Evolutionary conservation across 2,797 vertebrate genomes (phyloP).

Genomic region (Coregonus sp.): DNA sequence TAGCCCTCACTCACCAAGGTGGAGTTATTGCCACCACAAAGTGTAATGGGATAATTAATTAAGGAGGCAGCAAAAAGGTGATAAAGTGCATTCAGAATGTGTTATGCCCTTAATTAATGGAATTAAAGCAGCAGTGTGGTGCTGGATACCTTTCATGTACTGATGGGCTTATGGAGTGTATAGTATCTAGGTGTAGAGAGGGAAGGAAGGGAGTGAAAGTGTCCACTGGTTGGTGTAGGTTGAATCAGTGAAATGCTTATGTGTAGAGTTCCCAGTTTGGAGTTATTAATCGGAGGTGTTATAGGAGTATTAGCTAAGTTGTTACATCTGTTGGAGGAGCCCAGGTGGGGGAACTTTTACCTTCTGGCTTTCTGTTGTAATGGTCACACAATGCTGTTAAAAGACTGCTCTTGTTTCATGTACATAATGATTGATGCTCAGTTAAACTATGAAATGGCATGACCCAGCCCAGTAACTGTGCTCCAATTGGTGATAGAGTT

Average conservation of each 20-base stretch:
- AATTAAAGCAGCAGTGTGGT: constrained; percentile 59
- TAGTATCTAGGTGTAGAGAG: constrained; percentile 47
- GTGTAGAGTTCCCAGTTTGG: neutral
- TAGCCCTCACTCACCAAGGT: constrained; percentile 15
- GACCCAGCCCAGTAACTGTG: neutral
- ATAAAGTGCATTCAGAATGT: constrained; percentile 62
- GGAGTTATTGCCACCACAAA: constrained; percentile 50
- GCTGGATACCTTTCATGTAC: constrained; percentile 35
- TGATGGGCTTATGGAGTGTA: constrained; percentile 31
- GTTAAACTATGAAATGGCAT: neutral
- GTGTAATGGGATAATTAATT: constrained; percentile 52
- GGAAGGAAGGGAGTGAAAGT: constrained; percentile 51
- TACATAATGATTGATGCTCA: too few species aligned
- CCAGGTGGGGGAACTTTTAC: neutral
- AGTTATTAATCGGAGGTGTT: neutral
- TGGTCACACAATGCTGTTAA: neutral
- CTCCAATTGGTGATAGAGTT: neutral
- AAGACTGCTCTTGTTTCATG: neutral
- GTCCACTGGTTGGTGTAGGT: constrained; percentile 2
- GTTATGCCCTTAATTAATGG: constrained; percentile 57
- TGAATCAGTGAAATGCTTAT: neutral
- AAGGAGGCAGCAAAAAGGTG: constrained; percentile 60
- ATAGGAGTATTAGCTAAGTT: neutral
- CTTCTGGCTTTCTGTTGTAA: neutral
- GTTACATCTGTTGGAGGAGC: neutral